Conservation (phyloP, 2,113 vertebrate genomes). For the Rhodinocichla rosea region DNA sequence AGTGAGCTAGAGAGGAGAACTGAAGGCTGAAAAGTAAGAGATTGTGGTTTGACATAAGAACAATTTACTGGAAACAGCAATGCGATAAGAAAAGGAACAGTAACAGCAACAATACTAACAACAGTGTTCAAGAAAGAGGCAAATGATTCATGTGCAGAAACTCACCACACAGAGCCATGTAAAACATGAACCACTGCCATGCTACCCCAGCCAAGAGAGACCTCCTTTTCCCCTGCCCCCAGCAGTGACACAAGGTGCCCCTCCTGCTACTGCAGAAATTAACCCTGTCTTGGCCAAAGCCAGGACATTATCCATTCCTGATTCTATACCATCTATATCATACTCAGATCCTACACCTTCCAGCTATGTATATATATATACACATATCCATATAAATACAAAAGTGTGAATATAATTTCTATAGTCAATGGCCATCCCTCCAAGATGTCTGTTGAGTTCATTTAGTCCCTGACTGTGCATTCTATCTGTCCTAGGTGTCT, state of each 20-base stretch:
- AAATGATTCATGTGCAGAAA: accelerated
- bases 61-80: not conserved
- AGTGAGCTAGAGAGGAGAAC: not conserved
- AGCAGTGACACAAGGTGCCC: not conserved
- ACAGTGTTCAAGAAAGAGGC: not conserved
- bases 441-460: not conserved
- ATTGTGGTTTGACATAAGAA: not conserved
- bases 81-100: not conserved
- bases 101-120: not conserved
- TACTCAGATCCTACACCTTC: not conserved
- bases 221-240: not conserved
- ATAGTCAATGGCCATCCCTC: not conserved
- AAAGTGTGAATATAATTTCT: not conserved
- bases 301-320: not conserved
- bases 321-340: not conserved
- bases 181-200: not conserved
- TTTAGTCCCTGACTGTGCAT: not conserved
- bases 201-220: not conserved
- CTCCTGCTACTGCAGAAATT: not conserved
- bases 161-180: not conserved
- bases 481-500: not conserved
- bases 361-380: not conserved
- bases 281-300: not conserved
- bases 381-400: no score
- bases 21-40: not conserved